Evolutionary conservation across 2,888 invertebrate species (phyloP).

Genomic region (Standfussiana lucernea): DNA sequence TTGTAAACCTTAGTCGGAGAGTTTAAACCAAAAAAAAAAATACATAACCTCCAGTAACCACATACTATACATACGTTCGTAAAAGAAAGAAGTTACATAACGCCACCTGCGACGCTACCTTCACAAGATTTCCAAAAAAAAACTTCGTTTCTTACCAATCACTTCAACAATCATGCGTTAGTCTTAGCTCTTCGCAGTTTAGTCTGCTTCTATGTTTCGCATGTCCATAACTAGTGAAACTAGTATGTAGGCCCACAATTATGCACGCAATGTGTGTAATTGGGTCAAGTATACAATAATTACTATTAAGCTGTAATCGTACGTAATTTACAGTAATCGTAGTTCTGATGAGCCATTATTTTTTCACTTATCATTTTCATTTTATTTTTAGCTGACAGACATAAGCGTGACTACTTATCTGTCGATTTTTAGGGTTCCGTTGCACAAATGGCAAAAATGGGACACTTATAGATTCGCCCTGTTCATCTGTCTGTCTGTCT

Average conservation of each 20-base stretch:
- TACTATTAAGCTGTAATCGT: conserved; percentile 55
- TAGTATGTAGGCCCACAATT: conserved; percentile 9
- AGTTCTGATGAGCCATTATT: conserved; percentile 36
- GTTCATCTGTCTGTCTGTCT: too few relatives aligned
- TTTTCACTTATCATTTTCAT: conserved; percentile 32
- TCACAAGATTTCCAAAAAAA: background rate
- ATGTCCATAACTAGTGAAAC: conserved; percentile 54
- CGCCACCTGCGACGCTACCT: too few relatives aligned
- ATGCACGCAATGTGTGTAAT: conserved; percentile 60
- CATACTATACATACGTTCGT: too few relatives aligned
- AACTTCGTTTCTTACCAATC: background rate
- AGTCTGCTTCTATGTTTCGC: background rate
- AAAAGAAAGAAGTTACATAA: too few relatives aligned
- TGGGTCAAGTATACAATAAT: conserved; percentile 65
- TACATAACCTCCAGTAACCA: too few relatives aligned
- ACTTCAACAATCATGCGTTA: background rate
- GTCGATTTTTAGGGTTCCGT: too few relatives aligned
- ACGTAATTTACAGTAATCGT: conserved; percentile 50
- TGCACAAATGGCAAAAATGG: too few relatives aligned
- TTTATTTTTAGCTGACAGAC: background rate
- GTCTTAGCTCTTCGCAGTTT: background rate
- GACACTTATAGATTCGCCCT: too few relatives aligned
- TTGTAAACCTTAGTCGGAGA: too few relatives aligned
- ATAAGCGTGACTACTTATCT: background rate
- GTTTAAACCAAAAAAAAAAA: too few relatives aligned